phyloP scores from a whole-genome alignment of 2,113 vertebrate genomes.

The Melanostigma gelatinosum region DNA sequence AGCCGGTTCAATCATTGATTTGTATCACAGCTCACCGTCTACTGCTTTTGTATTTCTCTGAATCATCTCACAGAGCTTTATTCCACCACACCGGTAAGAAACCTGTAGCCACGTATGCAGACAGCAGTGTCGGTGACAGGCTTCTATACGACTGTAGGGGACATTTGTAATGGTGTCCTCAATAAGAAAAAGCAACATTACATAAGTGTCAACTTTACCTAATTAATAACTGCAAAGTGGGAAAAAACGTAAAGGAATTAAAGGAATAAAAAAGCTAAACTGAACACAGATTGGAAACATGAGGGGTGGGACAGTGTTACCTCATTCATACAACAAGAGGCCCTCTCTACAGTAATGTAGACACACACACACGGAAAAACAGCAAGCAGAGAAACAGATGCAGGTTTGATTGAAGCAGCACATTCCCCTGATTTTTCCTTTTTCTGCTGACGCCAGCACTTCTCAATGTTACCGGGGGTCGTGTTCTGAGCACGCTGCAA shows the following conservation, averaged over 20 bases:
- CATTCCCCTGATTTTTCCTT: constrained; percentile 63
- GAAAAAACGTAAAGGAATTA: neutral
- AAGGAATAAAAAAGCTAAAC: neutral
- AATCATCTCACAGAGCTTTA: neutral
- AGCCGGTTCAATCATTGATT: constrained; percentile 4
- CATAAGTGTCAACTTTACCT: neutral
- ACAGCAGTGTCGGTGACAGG: neutral
- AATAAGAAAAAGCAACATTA: neutral
- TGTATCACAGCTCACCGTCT: neutral
- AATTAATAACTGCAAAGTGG: too few species aligned
- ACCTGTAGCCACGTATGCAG: neutral
- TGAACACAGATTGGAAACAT: constrained; percentile 3
- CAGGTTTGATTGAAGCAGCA: constrained; percentile 74
- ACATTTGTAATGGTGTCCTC: neutral
- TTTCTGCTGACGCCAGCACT: constrained; percentile 67
- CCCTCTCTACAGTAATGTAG: constrained; percentile 4
- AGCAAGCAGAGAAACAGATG: constrained; percentile 41
- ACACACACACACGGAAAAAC: constrained; percentile 1
- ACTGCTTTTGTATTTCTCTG: neutral
- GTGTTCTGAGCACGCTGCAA: constrained; percentile 69
- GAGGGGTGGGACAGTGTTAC: constrained; percentile 8
- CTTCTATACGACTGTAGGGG: neutral
- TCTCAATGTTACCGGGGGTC: constrained; percentile 68
- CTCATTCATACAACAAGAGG: constrained; percentile 36
- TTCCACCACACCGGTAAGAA: neutral